phyloP scores from a whole-genome alignment of 1,140 invertebrate genomes.

The Cydia splendana region DNA sequence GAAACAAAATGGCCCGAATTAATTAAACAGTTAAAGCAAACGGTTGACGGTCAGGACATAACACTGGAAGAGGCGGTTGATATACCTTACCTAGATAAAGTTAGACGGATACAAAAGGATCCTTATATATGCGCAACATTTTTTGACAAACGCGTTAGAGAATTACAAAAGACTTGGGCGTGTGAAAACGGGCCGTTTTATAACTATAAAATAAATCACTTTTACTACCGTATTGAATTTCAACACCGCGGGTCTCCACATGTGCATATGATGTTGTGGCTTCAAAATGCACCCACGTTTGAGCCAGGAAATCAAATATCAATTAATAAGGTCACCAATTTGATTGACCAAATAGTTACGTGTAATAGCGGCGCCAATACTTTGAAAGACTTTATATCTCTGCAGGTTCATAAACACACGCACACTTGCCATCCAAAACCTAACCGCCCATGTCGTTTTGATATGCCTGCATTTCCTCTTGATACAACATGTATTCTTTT shows the following conservation, averaged over 20 bases:
- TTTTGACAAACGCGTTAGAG: not conserved
- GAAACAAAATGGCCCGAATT: constrained; percentile 9
- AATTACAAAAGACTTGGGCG: not conserved
- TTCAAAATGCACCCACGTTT: constrained; percentile 45
- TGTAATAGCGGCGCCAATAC: not conserved
- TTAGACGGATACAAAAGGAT: not conserved
- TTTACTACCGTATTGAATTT: constrained; percentile 65
- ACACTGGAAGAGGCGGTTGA: not conserved
- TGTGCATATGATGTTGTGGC: constrained; percentile 69
- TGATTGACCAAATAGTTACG: not conserved
- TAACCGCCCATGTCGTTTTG: not conserved
- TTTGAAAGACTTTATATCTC: not conserved
- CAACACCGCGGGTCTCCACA: constrained; percentile 74
- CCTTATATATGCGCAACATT: constrained; percentile 10
- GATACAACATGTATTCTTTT: too few relatives aligned
- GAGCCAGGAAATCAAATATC: not conserved
- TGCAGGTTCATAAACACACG: not conserved
- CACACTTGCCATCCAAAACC: constrained; percentile 1
- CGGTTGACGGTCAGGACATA: constrained; percentile 11
- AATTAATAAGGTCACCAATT: not conserved
- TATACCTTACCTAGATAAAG: constrained; percentile 3
- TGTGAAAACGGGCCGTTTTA: constrained; percentile 46
- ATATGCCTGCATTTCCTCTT: not conserved
- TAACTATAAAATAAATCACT: constrained; percentile 41
- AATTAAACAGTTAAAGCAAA: constrained; percentile 15